A percentile compares a stretch with the other conserved stretches of the same genome.
Evolutionary conservation across 1,140 invertebrate species (phyloP).

Genomic region (Drosophila kanapiae): DNA sequence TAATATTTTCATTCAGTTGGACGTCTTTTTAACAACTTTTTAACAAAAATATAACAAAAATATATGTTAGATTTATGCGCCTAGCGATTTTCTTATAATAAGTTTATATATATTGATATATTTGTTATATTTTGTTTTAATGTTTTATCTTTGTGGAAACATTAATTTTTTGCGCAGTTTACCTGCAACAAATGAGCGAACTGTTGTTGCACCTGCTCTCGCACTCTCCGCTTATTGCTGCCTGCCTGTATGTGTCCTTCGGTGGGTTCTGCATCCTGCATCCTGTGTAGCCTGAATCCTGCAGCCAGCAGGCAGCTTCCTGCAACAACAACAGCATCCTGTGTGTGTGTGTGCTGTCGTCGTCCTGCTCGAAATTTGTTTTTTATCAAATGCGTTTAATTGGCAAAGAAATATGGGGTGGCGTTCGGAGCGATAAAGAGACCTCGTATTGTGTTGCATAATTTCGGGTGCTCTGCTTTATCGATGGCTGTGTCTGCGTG

Average conservation of each 20-base stretch:
- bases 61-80: too few species aligned
- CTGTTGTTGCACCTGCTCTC: slow-evolving; percentile 40
- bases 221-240: slow-evolving; percentile 38
- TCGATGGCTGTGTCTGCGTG: slow-evolving; percentile 3
- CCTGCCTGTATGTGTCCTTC: slow-evolving; percentile 11
- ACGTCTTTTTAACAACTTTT: too few species aligned
- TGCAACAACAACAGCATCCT: slow-evolving; percentile 21
- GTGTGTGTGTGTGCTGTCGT: slow-evolving; percentile 4
- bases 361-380: slow-evolving; percentile 46
- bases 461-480: slow-evolving; percentile 26
- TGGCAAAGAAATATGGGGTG: slow-evolving; percentile 58
- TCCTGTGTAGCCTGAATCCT: slow-evolving; percentile 7
- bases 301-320: slow-evolving; percentile 25
- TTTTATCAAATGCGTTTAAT: slow-evolving; percentile 81
- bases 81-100: too few species aligned
- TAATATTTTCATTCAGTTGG: too few species aligned
- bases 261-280: slow-evolving; percentile 19
- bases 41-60: too few species aligned
- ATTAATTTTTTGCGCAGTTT: background rate
- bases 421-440: slow-evolving; percentile 17
- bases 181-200: slow-evolving; percentile 37
- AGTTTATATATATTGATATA: too few species aligned
- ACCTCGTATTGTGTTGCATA: slow-evolving; percentile 55
- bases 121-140: too few species aligned
- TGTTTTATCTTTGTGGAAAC: too few species aligned